Base-by-base conservation (phyloP, 92 coral and sea anemone genomes). In the Blastomussa wellsi region DNA sequence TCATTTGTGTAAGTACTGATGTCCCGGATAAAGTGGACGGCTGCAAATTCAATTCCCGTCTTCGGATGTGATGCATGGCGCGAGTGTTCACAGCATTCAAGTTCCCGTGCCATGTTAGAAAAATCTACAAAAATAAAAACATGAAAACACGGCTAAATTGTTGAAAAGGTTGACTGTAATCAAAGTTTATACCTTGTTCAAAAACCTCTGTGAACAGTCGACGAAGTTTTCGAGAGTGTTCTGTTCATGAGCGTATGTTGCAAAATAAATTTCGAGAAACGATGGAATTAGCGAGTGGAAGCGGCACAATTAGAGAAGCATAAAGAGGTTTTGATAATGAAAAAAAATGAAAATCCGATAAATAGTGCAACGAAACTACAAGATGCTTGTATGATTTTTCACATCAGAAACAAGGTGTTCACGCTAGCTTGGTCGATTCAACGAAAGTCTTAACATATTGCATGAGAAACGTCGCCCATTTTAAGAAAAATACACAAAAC, bases 1-100 rank as follows among this genome's bases (percentile, higher is more conserved):
- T n/a, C n/a, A 53, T 57, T 35, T 22, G 42, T 55, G 78, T 20
- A 19, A 0, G 3, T 17, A n/a, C 26, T 11, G 16, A n/a, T 74
- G 87, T 29, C 79, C 84, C 84, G 44, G 47, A 80, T 44, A 66
- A 22, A 35, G 53, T 47, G 53, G 79, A 41, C 11, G 74, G 74
- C 48, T 62, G 41, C 20, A 44, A 13, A 11, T 51, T 69, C 5
- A 82, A 22, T n/a, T 24, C 78, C 26, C 70, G 42, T 26, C 38
- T 52, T 51, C 26, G 29, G 17, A 82, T 71, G 6, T 55, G 37
- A 82, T 72, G 67, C 1, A 7, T 20, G 32, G 31, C 65, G 5
- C 42, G 49, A 3, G 80, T 20, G 47, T 60, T 44, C 3, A 69
- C 81, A 1, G 26, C 80, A 20, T 31, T 29, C 8, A 73, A 42